Evolutionary conservation across 2,888 invertebrate species (phyloP), one percentile per base, ranked within the genome.

Genomic region (Scaptomyza reducta): DNA sequence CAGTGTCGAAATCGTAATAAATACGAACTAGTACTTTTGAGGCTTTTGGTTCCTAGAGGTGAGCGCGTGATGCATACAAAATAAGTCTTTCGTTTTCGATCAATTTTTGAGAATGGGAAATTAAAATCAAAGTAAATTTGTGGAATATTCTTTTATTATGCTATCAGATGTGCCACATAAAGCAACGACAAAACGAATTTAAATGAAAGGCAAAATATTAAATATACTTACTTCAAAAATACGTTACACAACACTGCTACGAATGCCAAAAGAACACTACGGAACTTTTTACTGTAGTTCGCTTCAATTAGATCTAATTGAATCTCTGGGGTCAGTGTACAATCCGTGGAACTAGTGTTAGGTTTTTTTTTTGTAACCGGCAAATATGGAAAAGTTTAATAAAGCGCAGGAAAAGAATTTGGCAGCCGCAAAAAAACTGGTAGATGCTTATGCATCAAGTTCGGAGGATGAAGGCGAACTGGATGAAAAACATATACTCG

Each of bases 401-500:
- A 70, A 84, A 92, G 92, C 91, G 1, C 93, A 93, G 68, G 89
- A 89, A 11, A 92, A 92, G 77, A 90, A 93, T 58, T 92, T 93
- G 61, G 92, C 92, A 65, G 92, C 93, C 18, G 93, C 93, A 9
- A 91, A 93, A 70, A 93, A 93, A 77, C 90, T 93, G 60, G 90
- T 91, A 1, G 91, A 92, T 67, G 91, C 91, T 25, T 93, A 92
- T 71, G 92, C 93, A 47, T 93, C 93, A 5, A 93, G 93, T 55
- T 93, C 93, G 0, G 89, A 89, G 7, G 93, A 93, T 50, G 93
- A 93, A 72, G 93, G 93, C 74, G 93, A 93, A 72, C 78, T 93
- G 25, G 93, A 93, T 81, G 92, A 92, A 41, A 89, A 90, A 40
- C 90, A 90, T 68, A 91, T 93, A 51, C 90, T 94, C 58, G 92